Evolutionary conservation across 1,140 invertebrate genomes (phyloP), one percentile per base, ranked within the genome.

Genomic region (Dendroctonus valens): DNA sequence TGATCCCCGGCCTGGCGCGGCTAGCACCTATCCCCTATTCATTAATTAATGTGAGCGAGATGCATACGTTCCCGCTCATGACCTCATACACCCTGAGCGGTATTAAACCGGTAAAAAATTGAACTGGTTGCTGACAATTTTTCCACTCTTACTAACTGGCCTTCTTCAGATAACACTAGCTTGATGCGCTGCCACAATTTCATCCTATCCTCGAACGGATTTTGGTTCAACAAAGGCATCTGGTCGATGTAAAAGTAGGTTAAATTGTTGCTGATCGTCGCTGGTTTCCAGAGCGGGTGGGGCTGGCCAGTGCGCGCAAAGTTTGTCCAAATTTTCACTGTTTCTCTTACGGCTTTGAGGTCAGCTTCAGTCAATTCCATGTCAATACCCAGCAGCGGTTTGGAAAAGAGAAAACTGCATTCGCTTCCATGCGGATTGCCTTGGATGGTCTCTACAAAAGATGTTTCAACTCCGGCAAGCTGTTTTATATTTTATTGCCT

Each of bases 251-350:
- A 58, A 3, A 72, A 42, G 57, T 52, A 73, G 53, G 67, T 57
- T 3, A 73, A 8, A 53, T 68, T 42, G n/a, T 39, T 55, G 11
- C 26, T 44, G 14, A 64, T 41, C 7, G 53, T 65, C 6, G 68
- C 68, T 7, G 70, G 69, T 49, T 69, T 54, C 73, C 73, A 74
- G 26, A 68, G 12, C 5, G 74, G 75, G 44, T 77, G 80, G 9
- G 81, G 80, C 57, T 80, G 65, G 5, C 78, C 79, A 63, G 57
- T 73, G 72, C 79, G 80, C 6, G 79, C 81, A 74, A 83, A 83
- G 73, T 81, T 81, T 5, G 78, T 67, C 81, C 81, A 82, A 65
- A 82, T 64, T 64, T 72, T 70, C 5, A 76, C 69, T n/a, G 82
- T 73, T 64, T 76, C 65, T 58, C 70, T 76, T 12, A 81, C 77